Evolutionary conservation across 92 coral and sea anemone genomes (phyloP).

Genomic region (Zoanthus sansibaricus): DNA sequence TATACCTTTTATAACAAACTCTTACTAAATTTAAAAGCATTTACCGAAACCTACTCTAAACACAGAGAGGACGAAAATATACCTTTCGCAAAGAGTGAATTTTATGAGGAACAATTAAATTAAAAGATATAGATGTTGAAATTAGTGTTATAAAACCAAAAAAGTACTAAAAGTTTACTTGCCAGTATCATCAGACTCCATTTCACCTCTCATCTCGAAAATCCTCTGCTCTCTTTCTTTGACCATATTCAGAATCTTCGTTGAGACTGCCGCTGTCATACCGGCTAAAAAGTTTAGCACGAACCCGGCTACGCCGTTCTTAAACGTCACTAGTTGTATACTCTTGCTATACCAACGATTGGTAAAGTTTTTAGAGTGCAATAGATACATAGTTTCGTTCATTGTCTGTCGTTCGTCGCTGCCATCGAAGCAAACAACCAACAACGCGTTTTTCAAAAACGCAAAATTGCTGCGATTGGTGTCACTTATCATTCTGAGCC

Average conservation of each 20-base stretch:
- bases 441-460: slow-evolving; percentile 72
- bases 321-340: slow-evolving; percentile 75
- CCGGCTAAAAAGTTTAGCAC: slow-evolving; percentile 80
- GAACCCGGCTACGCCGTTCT: slow-evolving; percentile 83
- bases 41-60: no score
- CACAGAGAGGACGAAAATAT: neutral
- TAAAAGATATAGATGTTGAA: neutral
- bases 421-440: slow-evolving; percentile 71
- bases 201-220: slow-evolving; percentile 24
- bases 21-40: neutral
- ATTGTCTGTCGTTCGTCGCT: slow-evolving; percentile 70
- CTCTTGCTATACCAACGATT: slow-evolving; percentile 89
- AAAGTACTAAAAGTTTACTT: neutral
- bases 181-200: slow-evolving; percentile 49
- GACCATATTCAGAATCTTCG: slow-evolving; percentile 66
- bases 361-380: slow-evolving; percentile 73
- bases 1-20: neutral
- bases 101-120: neutral
- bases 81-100: no score
- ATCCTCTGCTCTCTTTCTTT: slow-evolving; percentile 65
- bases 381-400: slow-evolving; percentile 75
- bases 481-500: slow-evolving; percentile 61
- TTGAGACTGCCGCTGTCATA: slow-evolving; percentile 78
- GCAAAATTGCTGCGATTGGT: slow-evolving; percentile 63
- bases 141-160: neutral